Conservation (phyloP, 2,888 invertebrate species). For the Oligia fasciuncula region DNA sequence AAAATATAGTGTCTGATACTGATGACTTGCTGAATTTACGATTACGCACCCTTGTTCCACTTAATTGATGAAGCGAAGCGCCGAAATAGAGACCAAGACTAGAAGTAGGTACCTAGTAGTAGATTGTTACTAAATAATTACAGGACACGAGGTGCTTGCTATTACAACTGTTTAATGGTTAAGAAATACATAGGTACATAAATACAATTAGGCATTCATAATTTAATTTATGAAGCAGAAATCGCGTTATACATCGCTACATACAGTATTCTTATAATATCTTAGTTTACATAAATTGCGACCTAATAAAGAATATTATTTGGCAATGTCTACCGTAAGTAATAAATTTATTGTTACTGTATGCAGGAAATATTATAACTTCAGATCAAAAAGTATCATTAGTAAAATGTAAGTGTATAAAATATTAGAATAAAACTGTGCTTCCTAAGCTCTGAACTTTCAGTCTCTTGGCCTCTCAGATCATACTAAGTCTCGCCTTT, state of each 20-base stretch:
- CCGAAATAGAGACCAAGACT: neutral
- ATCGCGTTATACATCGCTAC: conserved; percentile 25
- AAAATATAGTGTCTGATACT: neutral
- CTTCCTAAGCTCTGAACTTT: conserved; percentile 42
- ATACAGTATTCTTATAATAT: conserved; percentile 2
- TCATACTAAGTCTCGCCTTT: conserved; percentile 20
- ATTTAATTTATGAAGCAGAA: conserved; percentile 21
- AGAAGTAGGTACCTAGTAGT: neutral
- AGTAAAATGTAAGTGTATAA: conserved; percentile 4
- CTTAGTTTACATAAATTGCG: neutral
- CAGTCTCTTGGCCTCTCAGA: conserved; percentile 54
- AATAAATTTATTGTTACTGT: conserved; percentile 16
- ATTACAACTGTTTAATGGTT: conserved; percentile 40
- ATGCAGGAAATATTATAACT: conserved; percentile 23
- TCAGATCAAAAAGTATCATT: conserved; percentile 20
- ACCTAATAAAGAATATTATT: conserved; percentile 21
- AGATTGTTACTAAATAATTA: conserved; percentile 16
- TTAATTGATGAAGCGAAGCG: neutral
- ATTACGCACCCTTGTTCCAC: neutral
- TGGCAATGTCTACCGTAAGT: conserved; percentile 26
- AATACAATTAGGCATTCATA: conserved; percentile 26
- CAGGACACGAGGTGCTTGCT: conserved; percentile 6
- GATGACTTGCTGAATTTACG: neutral
- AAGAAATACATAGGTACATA: conserved; percentile 14
- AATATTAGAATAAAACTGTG: conserved; percentile 31